Evolutionary conservation across 1,140 invertebrate species (phyloP).

Genomic region (Nymphalis io): DNA sequence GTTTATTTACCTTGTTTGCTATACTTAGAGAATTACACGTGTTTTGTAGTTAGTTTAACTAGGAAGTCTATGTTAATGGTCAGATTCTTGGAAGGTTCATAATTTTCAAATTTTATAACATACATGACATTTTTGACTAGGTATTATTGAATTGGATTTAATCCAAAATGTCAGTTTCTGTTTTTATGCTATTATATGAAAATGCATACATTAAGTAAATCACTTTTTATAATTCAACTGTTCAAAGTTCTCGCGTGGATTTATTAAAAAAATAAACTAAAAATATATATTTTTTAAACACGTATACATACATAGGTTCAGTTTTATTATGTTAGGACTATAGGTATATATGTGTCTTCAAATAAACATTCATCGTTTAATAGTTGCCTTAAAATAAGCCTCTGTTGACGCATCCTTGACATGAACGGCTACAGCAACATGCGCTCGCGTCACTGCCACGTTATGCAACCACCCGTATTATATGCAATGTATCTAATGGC

Average conservation of each 20-base stretch:
- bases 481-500: slow-evolving; percentile 34
- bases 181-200: no score
- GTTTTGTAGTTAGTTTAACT: slow-evolving; percentile 1
- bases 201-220: no score
- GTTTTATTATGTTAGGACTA: background rate
- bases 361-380: background rate
- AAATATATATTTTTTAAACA: no score
- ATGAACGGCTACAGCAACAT: slow-evolving; percentile 47
- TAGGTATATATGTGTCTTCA: background rate
- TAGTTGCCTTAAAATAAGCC: slow-evolving; percentile 46
- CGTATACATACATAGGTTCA: background rate
- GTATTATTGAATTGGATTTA: no score
- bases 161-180: no score
- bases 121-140: no score
- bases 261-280: no score
- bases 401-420: slow-evolving; percentile 67
- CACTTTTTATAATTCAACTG: no score
- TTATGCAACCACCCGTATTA: slow-evolving; percentile 40
- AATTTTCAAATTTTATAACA: background rate
- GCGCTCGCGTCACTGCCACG: slow-evolving; percentile 47
- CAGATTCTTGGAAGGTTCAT: background rate
- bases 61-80: slow-evolving; percentile 6
- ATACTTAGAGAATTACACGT: background rate
- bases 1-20: slow-evolving; percentile 25
- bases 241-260: no score